These are phyloP conservation scores for Cyprinodon diabolis DNA, from an alignment of 2,797 vertebrate genomes.

Conservation along the genomic window DNA sequence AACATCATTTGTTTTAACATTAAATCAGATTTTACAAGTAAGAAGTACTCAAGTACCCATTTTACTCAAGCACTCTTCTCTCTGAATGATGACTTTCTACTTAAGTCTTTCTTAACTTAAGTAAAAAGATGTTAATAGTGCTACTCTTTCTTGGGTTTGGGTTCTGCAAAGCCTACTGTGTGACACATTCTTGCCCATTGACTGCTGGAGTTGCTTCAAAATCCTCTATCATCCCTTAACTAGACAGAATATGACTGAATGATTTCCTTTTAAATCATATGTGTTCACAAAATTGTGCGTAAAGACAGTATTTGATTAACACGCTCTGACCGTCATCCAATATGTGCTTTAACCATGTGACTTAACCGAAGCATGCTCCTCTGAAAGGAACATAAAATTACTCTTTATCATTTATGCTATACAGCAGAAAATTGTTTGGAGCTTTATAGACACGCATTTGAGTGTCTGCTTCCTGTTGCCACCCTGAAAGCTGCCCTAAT, in stretches of 20 bases:
- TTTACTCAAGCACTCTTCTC: too few species aligned
- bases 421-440: slow-evolving; percentile 35
- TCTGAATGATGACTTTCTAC: too few species aligned
- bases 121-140: too few species aligned
- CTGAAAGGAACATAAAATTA: neutral
- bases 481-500: slow-evolving; percentile 47
- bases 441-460: slow-evolving; percentile 41
- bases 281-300: neutral
- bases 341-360: neutral
- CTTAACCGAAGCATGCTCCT: neutral
- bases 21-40: too few species aligned
- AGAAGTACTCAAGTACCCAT: too few species aligned
- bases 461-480: slow-evolving; percentile 54
- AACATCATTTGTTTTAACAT: too few species aligned
- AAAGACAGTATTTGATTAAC: neutral
- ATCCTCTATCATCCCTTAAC: neutral
- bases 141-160: too few species aligned
- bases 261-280: neutral
- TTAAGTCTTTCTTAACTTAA: too few species aligned
- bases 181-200: neutral
- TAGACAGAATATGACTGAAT: neutral
- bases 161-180: neutral
- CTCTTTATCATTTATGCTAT: slow-evolving; percentile 15
- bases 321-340: neutral
- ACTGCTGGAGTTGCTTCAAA: neutral